Base-by-base conservation (phyloP, 2,113 vertebrate species). In the Phyllostomus discolor region DNA sequence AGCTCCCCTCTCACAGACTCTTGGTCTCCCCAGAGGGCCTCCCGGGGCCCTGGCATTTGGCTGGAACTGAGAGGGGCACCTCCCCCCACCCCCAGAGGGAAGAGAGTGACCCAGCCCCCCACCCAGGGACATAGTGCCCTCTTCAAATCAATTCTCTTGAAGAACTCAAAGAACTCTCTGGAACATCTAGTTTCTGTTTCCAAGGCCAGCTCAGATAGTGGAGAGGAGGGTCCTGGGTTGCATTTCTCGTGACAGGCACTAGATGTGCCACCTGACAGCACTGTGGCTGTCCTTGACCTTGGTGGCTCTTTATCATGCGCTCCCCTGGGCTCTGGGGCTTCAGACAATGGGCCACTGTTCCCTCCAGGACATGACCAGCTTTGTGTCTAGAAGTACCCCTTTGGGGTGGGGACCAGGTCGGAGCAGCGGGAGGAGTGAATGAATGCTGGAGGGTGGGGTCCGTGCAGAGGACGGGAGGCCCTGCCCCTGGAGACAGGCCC, bases 181-280 rank as follows among this genome's bases (percentile, higher is more conserved):
- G 52, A 31, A 24, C 24, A 4, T 22, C 54, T 38, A 1, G 9
- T 57, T 81, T 48, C 43, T 54, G 31, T 7, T 57, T 92, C 15
- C 0, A 0, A 38, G 54, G 43, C 48, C 57, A 46, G 6, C 16
- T 70, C 26, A 20, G 57, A 81, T 24, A 4, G 22, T 7, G 41
- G 52, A 28, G 26, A 11, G 7, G 48, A 19, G 24, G 28, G 43
- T 24, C 10, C 33, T 0, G 2, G 91, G 35, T 31, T 0, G 1
- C 41, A 3, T 31, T 67, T n/a, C 67, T 67, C 0, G 0, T 1
- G 31, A 7, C 4, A 8, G 8, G 35, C 70, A 67, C 22, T 82
- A 26, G 12, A 16, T 0, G 0, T 12, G 20, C 59, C 50, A 28
- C 3, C 8, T 1, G 35, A 10, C 1, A 35, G 20, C 28, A 50